These are phyloP conservation scores for Tenebrio molitor DNA, from an alignment of 1,140 invertebrate species.

Conservation along the genomic window DNA sequence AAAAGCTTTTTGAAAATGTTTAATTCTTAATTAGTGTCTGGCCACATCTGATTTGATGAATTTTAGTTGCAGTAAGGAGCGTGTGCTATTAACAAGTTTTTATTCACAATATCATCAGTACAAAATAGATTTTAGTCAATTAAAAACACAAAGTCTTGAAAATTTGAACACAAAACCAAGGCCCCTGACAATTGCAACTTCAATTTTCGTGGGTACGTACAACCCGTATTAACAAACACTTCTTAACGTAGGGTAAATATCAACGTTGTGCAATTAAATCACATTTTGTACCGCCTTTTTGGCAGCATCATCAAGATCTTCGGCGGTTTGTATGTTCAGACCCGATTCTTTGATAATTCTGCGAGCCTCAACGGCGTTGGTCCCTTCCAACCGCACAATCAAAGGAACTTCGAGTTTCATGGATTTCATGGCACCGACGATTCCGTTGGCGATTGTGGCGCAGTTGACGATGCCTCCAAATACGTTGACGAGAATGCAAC, in stretches of 20 bases:
- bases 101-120: no score
- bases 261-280: background rate
- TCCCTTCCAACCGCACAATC: slow-evolving; percentile 94
- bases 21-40: no score
- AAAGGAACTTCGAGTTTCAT: slow-evolving; percentile 87
- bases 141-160: no score
- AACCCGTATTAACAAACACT: no score
- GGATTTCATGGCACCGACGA: slow-evolving; percentile 86
- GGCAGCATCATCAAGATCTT: slow-evolving; percentile 93
- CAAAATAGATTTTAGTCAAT: no score
- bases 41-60: no score
- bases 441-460: slow-evolving; percentile 95
- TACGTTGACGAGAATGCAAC: slow-evolving; percentile 97
- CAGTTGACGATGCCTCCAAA: slow-evolving; percentile 99
- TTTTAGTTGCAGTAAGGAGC: no score
- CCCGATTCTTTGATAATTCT: slow-evolving; percentile 86
- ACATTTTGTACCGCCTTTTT: slow-evolving; percentile 80
- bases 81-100: no score
- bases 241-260: no score
- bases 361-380: slow-evolving; percentile 74
- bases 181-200: background rate
- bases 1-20: no score
- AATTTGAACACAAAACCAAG: background rate
- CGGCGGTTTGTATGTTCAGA: slow-evolving; percentile 84
- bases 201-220: no score